Percentiles rank a stretch among this genome's conserved stretches.
These are phyloP conservation scores for Onychomys arenicola DNA, from an alignment of 2,797 vertebrate genomes.

Conservation along the genomic window DNA sequence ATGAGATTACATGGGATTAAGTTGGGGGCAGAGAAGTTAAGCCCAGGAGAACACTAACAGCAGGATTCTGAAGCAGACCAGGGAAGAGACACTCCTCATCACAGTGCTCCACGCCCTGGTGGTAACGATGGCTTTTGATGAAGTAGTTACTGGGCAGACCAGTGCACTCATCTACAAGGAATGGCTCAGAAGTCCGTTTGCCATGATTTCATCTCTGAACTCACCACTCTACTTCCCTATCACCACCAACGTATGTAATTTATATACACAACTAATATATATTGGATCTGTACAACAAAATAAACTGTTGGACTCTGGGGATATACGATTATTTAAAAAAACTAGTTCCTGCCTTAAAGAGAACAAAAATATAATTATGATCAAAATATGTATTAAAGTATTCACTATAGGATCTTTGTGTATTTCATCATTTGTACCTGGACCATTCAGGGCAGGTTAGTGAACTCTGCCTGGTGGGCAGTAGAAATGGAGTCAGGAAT, in stretches of 20 bases:
- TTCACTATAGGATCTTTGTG: neutral
- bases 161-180: neutral
- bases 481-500: neutral
- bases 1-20: conserved; percentile 8
- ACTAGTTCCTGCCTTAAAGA: neutral
- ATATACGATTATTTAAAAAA: neutral
- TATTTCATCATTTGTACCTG: neutral
- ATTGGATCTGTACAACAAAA: neutral
- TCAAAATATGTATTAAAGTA: neutral
- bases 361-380: neutral
- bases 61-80: neutral
- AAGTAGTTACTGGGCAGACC: neutral
- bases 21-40: neutral
- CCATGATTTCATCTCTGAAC: neutral
- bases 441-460: neutral
- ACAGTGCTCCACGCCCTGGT: neutral
- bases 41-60: neutral
- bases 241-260: neutral
- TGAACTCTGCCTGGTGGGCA: neutral
- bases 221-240: neutral
- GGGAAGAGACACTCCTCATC: neutral
- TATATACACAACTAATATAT: neutral
- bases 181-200: neutral
- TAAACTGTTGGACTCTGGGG: neutral
- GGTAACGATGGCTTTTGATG: conserved; percentile 20